Base-by-base conservation (phyloP, 2,888 invertebrate species). In the Strigamia crassipes region DNA sequence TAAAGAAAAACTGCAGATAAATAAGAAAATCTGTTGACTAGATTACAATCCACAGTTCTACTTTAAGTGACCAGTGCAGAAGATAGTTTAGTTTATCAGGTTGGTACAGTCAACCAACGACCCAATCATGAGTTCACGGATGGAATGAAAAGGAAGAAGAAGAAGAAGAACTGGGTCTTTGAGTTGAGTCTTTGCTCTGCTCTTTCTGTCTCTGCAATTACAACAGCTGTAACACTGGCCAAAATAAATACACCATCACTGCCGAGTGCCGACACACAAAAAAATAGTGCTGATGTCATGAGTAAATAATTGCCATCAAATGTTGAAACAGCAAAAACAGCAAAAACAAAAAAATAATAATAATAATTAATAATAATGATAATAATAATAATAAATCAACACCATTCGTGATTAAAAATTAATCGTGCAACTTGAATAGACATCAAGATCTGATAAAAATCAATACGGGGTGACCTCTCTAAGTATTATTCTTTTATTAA, bases 21-120 rank as follows among this genome's bases (percentile, higher is more conserved):
- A 56, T 56, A 18, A n/a, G 21, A 56, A 56, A 56, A 56, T 56
- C n/a, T 56, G 21, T 56, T 56, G 56, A 56, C n/a, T 56, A 18
- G 56, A 56, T 56, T 56, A 56, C 18, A 56, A 56, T 46, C 9
- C n/a, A 15, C 5, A 56, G 18, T 56, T 56, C 56, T 21, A 56
- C 56, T 56, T 56, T 56, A 56, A 56, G 56, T 56, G 56, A 56
- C 56, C 56, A 56, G 56, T 56, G 56, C n/a, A 56, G n/a, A 56
- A 56, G 56, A n/a, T n/a, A 56, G 56, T n/a, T 56, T 56, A 56
- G 56, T 56, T 56, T 56, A 56, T 56, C 56, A 56, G 56, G 56
- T 56, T 56, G 56, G n/a, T 56, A 18, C 56, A 56, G 56, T 56
- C 56, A 56, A 56, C 56, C 56, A 56, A 56, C 56, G 56, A 56